Base-by-base conservation (phyloP, 2,888 invertebrate genomes). In the Eucera pruinosa region DNA sequence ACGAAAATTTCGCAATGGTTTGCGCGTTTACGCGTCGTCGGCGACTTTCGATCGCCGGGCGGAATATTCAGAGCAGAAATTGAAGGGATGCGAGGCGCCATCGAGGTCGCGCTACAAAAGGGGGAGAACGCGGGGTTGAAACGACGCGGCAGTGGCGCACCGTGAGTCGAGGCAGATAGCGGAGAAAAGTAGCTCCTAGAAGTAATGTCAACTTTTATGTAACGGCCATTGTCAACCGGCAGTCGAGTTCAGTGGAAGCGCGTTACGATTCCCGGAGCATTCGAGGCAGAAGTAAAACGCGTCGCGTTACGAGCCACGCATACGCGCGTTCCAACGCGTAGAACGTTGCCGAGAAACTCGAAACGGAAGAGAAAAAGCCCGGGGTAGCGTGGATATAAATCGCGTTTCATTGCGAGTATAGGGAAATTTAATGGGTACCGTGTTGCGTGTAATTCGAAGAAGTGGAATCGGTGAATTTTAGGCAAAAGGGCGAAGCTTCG, bases 161-260 rank as follows among this genome's bases (percentile, higher is more conserved):
- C 30, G 55, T 15, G 57, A 43, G 33, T 33, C 18, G n/a, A n/a
- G n/a, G 25, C 54, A 64, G 78, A 81, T 73, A 69, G 64, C 67
- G 36, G 45, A 61, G 69, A 54, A 79, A 73, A 79, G 73, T 81
- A 70, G 70, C 79, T 79, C 36, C 67, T 70, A 62, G 71, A 69
- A 54, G 70, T 74, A 81, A 79, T 67, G 79, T 77, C 82, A 76
- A 70, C 61, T 74, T 82, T 82, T 77, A 74, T 77, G 82, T 77
- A 79, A 80, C 71, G 69, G 64, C 77, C 79, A 82, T 82, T 82
- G 77, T 73, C 70, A 73, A 73, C 72, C 70, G 43, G 52, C 64
- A 65, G 70, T 50, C 62, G 72, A 67, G 74, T 78, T 81, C 81
- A 71, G 71, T 78, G 71, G 78, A 70, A 54, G 64, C 60, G 74